A percentile compares a stretch with the other conserved stretches of the same genome.
Evolutionary conservation across 2,888 invertebrate species (phyloP).

Genomic region (Boloria euphrosyne): DNA sequence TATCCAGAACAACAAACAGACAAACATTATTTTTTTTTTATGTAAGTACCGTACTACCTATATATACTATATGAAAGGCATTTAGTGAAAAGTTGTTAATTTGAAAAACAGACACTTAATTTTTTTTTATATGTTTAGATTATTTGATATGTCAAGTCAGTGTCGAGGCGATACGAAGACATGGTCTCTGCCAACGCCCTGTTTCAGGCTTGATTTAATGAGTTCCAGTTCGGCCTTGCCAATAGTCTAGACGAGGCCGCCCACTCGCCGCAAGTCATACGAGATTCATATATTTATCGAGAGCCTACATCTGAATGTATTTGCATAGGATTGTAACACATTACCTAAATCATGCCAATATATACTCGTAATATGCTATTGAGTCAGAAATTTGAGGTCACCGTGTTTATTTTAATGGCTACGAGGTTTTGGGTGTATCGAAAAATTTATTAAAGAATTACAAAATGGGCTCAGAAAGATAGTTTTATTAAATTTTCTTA

Average conservation of each 20-base stretch:
- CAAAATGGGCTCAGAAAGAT: too few species aligned
- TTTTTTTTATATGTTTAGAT: neutral
- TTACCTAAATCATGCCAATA: constrained; percentile 5
- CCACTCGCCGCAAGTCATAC: neutral
- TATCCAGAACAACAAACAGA: too few species aligned
- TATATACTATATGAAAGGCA: too few species aligned
- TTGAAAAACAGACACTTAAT: too few species aligned
- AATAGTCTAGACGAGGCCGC: constrained; percentile 19
- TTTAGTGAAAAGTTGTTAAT: too few species aligned
- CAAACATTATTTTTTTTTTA: too few species aligned
- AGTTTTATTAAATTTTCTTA: too few species aligned
- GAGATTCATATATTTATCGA: constrained; percentile 9
- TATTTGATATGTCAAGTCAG: neutral
- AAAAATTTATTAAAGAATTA: too few species aligned
- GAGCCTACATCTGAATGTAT: neutral
- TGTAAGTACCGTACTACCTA: too few species aligned
- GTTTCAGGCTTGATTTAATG: constrained; percentile 22
- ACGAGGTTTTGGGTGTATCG: too few species aligned
- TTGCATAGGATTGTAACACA: neutral
- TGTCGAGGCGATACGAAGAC: neutral
- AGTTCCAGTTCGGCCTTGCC: constrained; percentile 21
- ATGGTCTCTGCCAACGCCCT: constrained; percentile 16
- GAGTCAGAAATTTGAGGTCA: neutral
- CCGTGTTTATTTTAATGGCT: neutral
- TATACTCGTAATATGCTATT: neutral